Evolutionary conservation across 2,888 invertebrate genomes (phyloP).

Genomic region (Flabesymbios commensalis): DNA sequence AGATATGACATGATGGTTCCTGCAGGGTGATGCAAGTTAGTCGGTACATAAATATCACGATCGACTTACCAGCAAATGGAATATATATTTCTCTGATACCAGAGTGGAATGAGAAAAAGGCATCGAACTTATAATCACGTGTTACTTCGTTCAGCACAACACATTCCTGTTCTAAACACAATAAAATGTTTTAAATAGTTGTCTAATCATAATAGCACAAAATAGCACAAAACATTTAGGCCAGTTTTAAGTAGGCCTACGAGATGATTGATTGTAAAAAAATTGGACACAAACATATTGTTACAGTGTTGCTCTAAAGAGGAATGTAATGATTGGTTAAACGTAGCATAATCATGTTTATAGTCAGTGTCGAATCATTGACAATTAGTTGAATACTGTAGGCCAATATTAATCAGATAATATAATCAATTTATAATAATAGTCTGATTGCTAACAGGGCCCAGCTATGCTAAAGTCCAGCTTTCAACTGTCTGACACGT

Average conservation of each 20-base stretch:
- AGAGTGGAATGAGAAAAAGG: constrained; percentile 55
- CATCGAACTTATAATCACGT: constrained; percentile 44
- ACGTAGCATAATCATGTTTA: no score
- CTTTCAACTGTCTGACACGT: no score
- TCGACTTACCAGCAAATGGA: constrained; percentile 52
- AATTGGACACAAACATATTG: background rate
- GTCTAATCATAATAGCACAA: background rate
- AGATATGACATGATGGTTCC: no score
- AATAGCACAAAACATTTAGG: background rate
- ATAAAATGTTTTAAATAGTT: background rate
- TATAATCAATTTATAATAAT: no score
- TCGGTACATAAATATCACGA: no score
- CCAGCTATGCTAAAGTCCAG: no score
- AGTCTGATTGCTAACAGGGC: no score
- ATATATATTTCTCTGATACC: constrained; percentile 56
- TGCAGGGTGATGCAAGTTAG: no score
- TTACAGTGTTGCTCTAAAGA: background rate
- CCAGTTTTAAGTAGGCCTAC: background rate
- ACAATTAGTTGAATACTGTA: no score
- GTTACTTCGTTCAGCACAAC: constrained; percentile 43
- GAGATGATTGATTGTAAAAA: background rate
- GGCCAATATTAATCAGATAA: no score
- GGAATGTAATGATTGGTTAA: no score
- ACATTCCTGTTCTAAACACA: constrained; percentile 49
- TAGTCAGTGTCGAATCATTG: no score